Percentiles rank a stretch among this genome's conserved stretches.
phyloP scores from a whole-genome alignment of 2,888 invertebrate genomes.

The Stegana nigrithorax region DNA sequence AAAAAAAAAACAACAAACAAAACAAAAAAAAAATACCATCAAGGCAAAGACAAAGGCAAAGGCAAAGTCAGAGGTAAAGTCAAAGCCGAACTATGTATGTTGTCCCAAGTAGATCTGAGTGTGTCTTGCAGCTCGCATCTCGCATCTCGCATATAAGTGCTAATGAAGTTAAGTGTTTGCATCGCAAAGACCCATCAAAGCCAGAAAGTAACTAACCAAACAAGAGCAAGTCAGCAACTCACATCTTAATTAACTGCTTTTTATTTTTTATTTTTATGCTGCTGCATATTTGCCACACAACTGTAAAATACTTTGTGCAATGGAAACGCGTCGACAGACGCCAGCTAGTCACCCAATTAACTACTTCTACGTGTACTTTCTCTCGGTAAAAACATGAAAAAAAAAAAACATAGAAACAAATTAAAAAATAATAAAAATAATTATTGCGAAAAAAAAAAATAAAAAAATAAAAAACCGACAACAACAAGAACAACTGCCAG shows the following conservation, averaged over 20 bases:
- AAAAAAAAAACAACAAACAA: neutral
- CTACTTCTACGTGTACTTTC: too few species aligned
- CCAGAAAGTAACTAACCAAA: constrained; percentile 26
- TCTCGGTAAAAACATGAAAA: too few species aligned
- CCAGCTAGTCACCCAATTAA: neutral
- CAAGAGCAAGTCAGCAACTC: neutral
- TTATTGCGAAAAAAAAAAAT: too few species aligned
- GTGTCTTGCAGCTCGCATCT: constrained; percentile 16
- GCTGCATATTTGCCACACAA: too few species aligned
- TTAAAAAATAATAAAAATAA: neutral
- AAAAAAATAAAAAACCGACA: too few species aligned
- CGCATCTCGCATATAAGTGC: constrained; percentile 57
- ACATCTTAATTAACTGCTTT: neutral
- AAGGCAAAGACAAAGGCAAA: neutral
- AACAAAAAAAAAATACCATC: neutral
- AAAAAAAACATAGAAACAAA: neutral
- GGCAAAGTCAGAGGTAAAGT: too few species aligned
- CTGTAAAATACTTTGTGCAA: too few species aligned
- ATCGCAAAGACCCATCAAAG: constrained; percentile 42
- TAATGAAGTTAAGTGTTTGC: constrained; percentile 58
- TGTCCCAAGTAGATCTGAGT: neutral
- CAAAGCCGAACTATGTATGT: too few species aligned
- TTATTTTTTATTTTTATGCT: neutral
- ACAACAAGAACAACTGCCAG: too few species aligned
- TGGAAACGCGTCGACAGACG: too few species aligned